Conservation (phyloP, 2,113 vertebrate species). For the Chaetops frenatus region DNA sequence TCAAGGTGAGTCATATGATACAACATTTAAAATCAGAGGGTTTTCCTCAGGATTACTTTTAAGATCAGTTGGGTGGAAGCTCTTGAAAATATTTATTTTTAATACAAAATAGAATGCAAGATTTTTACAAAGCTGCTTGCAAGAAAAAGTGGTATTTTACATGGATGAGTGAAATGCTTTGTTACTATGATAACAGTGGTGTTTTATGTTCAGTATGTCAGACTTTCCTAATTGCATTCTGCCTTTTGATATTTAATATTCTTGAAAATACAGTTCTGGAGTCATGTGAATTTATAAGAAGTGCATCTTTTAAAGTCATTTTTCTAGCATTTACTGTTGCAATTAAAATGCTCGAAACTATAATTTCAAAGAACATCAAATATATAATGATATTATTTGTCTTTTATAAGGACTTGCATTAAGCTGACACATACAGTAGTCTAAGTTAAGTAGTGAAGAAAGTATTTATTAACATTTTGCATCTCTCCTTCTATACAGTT, state of each 20-base stretch:
- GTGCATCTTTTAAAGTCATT: not conserved
- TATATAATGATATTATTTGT: not conserved
- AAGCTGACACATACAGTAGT: not conserved
- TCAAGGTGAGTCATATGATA: slow-evolving; percentile 63
- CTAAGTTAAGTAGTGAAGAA: not conserved
- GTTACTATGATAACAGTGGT: not conserved
- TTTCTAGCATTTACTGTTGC: not conserved
- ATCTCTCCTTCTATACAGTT: not conserved
- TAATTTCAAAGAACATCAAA: not conserved
- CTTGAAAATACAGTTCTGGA: not conserved
- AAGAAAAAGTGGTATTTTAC: not conserved
- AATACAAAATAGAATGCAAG: not conserved
- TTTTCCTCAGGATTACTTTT: not conserved
- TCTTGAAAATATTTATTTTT: not conserved
- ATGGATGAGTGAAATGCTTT: not conserved
- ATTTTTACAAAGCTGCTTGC: not conserved
- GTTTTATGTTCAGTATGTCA: not conserved
- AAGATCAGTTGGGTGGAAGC: not conserved
- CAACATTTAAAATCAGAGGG: not conserved
- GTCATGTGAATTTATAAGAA: not conserved
- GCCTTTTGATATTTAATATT: not conserved
- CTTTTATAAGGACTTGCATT: not conserved
- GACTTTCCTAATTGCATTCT: not conserved
- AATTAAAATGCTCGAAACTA: not conserved
- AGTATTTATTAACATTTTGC: not conserved